phyloP scores from a whole-genome alignment of 1,140 invertebrate genomes.

The Liolophura sinensis region DNA sequence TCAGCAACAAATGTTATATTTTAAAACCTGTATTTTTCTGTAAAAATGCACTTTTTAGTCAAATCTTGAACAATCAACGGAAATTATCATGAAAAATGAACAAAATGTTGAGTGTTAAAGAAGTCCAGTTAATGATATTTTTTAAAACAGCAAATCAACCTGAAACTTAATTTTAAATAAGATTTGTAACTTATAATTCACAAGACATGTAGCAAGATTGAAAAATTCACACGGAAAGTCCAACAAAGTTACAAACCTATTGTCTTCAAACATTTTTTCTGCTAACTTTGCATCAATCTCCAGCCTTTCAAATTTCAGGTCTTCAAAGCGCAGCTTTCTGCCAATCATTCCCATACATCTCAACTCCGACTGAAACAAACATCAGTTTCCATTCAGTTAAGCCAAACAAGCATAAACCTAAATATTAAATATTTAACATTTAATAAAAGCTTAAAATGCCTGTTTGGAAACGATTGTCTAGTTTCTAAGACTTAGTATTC shows the following conservation, averaged over 20 bases:
- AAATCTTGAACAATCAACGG: too few relatives aligned
- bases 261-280: constrained; percentile 82
- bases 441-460: too few relatives aligned
- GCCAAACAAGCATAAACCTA: not conserved
- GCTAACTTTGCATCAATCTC: constrained; percentile 74
- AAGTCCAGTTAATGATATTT: not conserved
- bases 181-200: too few relatives aligned
- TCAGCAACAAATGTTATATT: too few relatives aligned
- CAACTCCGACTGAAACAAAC: constrained; percentile 68
- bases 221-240: too few relatives aligned
- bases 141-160: not conserved
- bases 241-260: constrained; percentile 58
- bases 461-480: too few relatives aligned
- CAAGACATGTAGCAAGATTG: too few relatives aligned
- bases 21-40: too few relatives aligned
- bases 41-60: too few relatives aligned
- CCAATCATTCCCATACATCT: constrained; percentile 75
- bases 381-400: constrained; percentile 8
- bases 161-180: not conserved
- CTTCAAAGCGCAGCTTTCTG: constrained; percentile 65
- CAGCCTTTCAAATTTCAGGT: constrained; percentile 72
- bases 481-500: too few relatives aligned
- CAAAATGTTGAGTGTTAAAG: not conserved
- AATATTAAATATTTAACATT: not conserved
- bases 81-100: too few relatives aligned